These are phyloP conservation scores for Zygogramma bicolorata DNA, from an alignment of 2,888 invertebrate species.

Conservation along the genomic window DNA sequence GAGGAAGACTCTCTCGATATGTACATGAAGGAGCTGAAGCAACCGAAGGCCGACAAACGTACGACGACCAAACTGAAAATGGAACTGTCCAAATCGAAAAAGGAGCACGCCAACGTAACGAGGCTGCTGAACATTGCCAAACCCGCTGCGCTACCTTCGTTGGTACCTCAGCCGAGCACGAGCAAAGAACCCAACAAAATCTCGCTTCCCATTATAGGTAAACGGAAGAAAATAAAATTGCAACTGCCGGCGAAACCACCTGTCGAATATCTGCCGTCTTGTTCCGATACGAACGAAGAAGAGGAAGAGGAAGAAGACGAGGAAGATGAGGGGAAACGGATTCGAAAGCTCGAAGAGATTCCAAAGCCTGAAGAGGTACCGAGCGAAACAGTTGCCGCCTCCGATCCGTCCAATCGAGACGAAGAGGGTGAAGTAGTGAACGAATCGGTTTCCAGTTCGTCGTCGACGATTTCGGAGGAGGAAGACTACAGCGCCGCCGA, in stretches of 20 bases:
- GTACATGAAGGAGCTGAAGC: conserved; percentile 80
- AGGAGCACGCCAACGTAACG: conserved; percentile 77
- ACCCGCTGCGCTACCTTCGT: conserved; percentile 74
- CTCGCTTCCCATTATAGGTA: conserved; percentile 69
- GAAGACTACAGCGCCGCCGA: conserved; percentile 22
- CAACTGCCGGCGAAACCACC: conserved; percentile 58
- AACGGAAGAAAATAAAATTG: conserved; percentile 71
- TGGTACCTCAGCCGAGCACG: conserved; percentile 58
- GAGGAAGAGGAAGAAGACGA: conserved; percentile 68
- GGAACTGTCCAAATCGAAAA: conserved; percentile 76
- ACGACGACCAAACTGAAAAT: conserved; percentile 77
- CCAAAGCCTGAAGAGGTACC: background rate
- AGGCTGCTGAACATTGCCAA: conserved; percentile 81
- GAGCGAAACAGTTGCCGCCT: background rate
- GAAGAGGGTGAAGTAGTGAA: conserved; percentile 11
- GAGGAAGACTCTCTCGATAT: conserved; percentile 84
- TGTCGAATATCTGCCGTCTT: conserved; percentile 52
- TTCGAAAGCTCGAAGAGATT: conserved; percentile 4
- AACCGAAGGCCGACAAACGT: conserved; percentile 68
- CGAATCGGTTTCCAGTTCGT: conserved; percentile 23
- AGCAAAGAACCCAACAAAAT: conserved; percentile 34
- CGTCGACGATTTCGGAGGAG: conserved; percentile 25
- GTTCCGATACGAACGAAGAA: conserved; percentile 62
- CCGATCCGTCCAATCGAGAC: background rate
- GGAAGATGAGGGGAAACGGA: background rate